Evolutionary conservation across 2,888 invertebrate species (phyloP), one percentile per base, ranked within the genome.

Genomic region (Callyntrura guangdongensis): DNA sequence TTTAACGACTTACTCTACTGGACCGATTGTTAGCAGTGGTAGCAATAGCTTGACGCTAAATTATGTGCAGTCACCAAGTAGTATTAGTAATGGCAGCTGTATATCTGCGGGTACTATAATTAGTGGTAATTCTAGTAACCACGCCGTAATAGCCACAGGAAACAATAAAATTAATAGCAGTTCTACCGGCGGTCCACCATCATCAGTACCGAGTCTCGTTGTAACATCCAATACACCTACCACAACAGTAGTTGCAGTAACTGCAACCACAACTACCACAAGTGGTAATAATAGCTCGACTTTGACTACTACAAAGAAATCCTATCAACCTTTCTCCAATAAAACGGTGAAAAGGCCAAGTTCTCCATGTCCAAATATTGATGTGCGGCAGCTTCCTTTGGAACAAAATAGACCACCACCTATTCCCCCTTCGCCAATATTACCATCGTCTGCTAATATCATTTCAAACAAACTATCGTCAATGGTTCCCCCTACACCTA

Each of bases 321-420:
- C 91, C 27, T 89, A 86, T 45, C 92, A 88, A 79, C 92, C 92
- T 49, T 87, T 91, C 69, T 90, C 91, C 14, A 56, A 90, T 14
- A 94, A 94, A 87, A 85, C 84, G 25, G 89, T 79, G 4, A 91
- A 88, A 53, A 87, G 92, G 81, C 92, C 94, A 36, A 93, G 92
- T 25, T 94, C 95, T 27, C 96, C 96, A 20, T 96, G 96, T 95
- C 96, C 96, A 45, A 96, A 96, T 94, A 95, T 96, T 89, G 96
- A 96, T 94, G 96, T 96, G 0, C 95, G 96, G 89, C 96, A 96
- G 93, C 95, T 96, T 93, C 95, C 95, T 45, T 94, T 94, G 92
- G 96, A 96, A 90, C 95, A 95, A 91, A 95, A 94, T 93, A 94
- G 95, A 92, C 94, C 95, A 83, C 94, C 94, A 67, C 93, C 92